phyloP scores from a whole-genome alignment of 2,113 vertebrate species.

The Neopipo cinnamomea region DNA sequence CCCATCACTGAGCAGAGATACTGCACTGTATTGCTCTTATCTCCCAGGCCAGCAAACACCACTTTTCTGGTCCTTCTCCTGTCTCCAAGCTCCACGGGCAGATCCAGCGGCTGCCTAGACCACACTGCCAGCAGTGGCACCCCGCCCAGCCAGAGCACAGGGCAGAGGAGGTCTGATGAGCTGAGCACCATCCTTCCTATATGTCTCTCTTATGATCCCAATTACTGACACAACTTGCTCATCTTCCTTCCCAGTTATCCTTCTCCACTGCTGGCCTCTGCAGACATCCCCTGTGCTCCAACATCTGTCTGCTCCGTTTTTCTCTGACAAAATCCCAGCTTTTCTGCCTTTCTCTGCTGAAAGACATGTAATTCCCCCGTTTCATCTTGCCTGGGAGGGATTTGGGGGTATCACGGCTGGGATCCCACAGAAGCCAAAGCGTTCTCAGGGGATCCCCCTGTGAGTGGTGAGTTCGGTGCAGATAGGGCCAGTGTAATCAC shows the following conservation, averaged over 20 bases:
- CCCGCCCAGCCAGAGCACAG: not conserved
- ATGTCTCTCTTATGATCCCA: not conserved
- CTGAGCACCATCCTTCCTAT: not conserved
- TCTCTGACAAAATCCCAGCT: not conserved
- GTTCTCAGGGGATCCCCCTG: not conserved
- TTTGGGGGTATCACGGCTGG: not conserved
- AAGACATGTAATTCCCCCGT: not conserved
- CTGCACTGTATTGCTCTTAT: not conserved
- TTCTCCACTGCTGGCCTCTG: not conserved
- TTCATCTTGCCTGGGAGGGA: not conserved
- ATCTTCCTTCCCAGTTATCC: not conserved
- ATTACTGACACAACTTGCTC: not conserved
- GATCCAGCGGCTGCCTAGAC: not conserved
- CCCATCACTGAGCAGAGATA: rapidly evolving
- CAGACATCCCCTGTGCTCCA: rapidly evolving
- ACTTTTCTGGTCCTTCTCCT: not conserved
- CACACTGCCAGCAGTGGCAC: rapidly evolving
- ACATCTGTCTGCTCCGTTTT: not conserved
- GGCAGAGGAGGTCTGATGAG: not conserved
- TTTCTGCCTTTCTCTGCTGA: not conserved
- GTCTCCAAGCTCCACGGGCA: not conserved
- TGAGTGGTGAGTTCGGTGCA: rapidly evolving
- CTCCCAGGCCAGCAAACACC: not conserved
- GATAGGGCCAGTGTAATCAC: not conserved
- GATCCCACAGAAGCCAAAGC: not conserved